A percentile compares a stretch with the other conserved stretches of the same genome.
Conservation (phyloP, 2,113 vertebrate genomes). For the Noctilio leporinus region DNA sequence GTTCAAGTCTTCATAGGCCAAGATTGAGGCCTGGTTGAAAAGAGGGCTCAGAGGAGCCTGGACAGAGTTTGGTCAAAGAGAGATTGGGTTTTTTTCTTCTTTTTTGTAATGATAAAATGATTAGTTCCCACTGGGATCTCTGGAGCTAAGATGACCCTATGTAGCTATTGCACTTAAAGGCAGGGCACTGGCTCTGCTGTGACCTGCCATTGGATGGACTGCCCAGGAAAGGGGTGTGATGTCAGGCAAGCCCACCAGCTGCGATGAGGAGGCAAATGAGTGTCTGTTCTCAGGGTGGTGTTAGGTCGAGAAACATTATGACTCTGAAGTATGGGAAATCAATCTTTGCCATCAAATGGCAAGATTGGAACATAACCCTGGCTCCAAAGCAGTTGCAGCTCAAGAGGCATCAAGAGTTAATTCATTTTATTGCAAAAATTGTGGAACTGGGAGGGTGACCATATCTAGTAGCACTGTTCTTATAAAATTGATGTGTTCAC, state of each 20-base stretch:
- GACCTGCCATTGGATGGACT: background rate
- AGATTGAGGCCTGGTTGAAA: background rate
- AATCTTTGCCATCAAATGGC: background rate
- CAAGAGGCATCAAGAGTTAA: background rate
- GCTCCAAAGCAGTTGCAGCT: background rate
- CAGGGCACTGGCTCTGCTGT: background rate
- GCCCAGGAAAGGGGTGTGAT: background rate
- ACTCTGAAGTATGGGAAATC: background rate
- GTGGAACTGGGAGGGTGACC: background rate
- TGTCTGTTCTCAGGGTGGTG: background rate
- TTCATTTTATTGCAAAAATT: background rate
- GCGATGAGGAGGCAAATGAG: background rate
- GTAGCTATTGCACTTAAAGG: background rate
- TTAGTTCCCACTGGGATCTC: background rate
- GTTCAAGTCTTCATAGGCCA: background rate
- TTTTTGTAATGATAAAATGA: background rate
- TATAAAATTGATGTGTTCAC: rapidly evolving
- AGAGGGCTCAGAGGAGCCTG: background rate
- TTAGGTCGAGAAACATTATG: background rate
- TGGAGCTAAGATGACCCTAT: background rate
- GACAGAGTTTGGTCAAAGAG: background rate
- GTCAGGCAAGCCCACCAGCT: background rate
- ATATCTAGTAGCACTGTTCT: background rate
- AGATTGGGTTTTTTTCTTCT: too few species aligned
- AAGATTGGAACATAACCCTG: background rate